Evolutionary conservation across 2,113 vertebrate genomes (phyloP).

Genomic region (Sorex fumeus): DNA sequence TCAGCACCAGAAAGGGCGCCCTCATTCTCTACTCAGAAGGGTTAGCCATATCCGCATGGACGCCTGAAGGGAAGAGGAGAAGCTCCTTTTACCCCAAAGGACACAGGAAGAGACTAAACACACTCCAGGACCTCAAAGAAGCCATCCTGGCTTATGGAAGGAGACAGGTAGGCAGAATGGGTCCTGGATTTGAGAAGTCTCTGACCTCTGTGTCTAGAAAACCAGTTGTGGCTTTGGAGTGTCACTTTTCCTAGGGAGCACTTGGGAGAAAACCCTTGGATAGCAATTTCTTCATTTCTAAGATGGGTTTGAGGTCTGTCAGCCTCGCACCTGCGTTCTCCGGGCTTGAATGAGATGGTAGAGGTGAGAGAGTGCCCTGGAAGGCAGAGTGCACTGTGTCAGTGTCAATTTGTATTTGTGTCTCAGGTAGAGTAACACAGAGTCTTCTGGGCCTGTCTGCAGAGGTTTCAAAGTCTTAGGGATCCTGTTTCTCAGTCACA

Average conservation of each 20-base stretch:
- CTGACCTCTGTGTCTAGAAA: not conserved
- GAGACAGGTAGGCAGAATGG: slow-evolving; percentile 86
- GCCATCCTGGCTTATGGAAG: slow-evolving; percentile 85
- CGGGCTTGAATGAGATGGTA: not conserved
- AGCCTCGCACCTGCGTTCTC: too few species aligned
- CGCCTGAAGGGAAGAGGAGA: slow-evolving; percentile 74
- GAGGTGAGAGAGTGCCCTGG: not conserved
- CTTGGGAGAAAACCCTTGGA: not conserved
- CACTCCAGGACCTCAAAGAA: slow-evolving; percentile 87
- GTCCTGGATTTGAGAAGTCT: not conserved
- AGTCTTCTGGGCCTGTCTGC: not conserved
- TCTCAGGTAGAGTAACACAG: not conserved
- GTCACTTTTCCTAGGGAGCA: not conserved
- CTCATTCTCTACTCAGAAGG: slow-evolving; percentile 91
- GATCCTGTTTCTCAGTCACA: slow-evolving; percentile 13
- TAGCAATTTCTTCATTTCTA: not conserved
- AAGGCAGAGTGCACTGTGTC: not conserved
- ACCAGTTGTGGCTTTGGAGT: not conserved
- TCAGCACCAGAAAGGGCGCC: slow-evolving; percentile 89
- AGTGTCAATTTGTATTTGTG: not conserved
- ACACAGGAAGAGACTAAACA: slow-evolving; percentile 78
- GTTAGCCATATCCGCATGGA: slow-evolving; percentile 82
- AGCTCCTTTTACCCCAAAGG: not conserved
- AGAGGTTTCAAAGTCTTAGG: not conserved
- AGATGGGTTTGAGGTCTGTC: too few species aligned